A percentile compares a stretch with the other conserved stretches of the same genome.
These are phyloP conservation scores for Embiotoca jacksoni DNA, from an alignment of 2,113 vertebrate species.

Conservation along the genomic window DNA sequence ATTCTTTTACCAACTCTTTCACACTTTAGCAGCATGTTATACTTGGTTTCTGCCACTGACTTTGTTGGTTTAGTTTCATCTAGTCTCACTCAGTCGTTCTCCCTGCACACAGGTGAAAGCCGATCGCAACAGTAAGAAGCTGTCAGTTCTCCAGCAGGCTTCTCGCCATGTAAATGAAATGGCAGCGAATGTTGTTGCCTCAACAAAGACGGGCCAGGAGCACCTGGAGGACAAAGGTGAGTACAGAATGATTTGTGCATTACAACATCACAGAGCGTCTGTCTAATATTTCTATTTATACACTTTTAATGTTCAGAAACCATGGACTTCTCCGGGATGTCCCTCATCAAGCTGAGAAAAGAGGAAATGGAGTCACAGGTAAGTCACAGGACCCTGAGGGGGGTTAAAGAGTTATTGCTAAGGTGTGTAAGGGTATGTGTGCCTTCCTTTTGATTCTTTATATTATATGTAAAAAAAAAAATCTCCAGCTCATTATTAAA, in stretches of 20 bases:
- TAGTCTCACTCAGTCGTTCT: neutral
- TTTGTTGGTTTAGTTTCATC: neutral
- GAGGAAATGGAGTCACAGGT: conserved; percentile 99
- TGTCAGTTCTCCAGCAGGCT: conserved; percentile 91
- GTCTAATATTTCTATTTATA: neutral
- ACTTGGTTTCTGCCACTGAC: no score
- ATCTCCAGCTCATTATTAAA: neutral
- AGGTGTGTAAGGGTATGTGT: neutral
- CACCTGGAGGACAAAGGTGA: conserved; percentile 93
- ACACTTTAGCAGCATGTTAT: no score
- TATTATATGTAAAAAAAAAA: neutral
- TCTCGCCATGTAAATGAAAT: conserved; percentile 93
- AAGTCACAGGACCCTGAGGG: conserved; percentile 25
- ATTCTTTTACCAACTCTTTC: no score
- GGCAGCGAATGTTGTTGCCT: conserved; percentile 94
- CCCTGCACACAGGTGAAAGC: conserved; percentile 90
- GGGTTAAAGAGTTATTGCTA: no score
- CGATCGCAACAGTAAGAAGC: conserved; percentile 87
- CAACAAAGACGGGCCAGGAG: conserved; percentile 92
- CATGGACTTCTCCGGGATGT: conserved; percentile 98
- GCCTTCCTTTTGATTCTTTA: neutral
- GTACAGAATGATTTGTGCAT: neutral
- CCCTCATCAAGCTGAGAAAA: conserved; percentile 95
- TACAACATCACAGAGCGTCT: neutral
- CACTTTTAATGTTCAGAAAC: conserved; percentile 83